Evolutionary conservation across 2,113 vertebrate species (phyloP), one percentile per base, ranked within the genome.

Genomic region (Serilophus lunatus): DNA sequence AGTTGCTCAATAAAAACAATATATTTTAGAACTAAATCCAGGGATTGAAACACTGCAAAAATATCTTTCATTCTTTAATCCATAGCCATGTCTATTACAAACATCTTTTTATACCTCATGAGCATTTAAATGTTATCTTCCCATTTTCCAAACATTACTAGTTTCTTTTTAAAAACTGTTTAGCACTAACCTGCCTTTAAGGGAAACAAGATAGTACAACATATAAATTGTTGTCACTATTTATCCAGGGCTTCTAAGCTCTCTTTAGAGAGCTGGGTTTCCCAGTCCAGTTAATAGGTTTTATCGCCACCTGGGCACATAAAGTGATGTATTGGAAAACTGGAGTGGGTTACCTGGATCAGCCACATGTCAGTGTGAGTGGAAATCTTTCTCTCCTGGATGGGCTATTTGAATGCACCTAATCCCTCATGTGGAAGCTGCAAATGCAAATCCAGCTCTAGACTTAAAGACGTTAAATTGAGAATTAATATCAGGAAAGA

Each of bases 361-460:
- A 42, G 31, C 38, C 44, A 33, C 14, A 1, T 13, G n/a, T 40
- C 44, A 57, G 6, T 45, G 11, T 19, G 29, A 28, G 12, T 36
- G 20, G 19, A 86, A 88, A 19, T 5, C 33, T 60, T 60, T 80
- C 19, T 3, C 35, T 88, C 31, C 47, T 82, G 54, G 23, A 80
- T 57, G 65, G 64, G 10, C 18, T 92, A 53, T 90, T 91, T 31
- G 69, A 94, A 40, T 86, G 74, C 29, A 66, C 9, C 20, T 80
- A 40, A 72, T 87, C 65, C 61, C 18, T 64, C 47, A 8, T 54
- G 83, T 64, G 50, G 90, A 92, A 96, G 40, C 40, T 77, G 17
- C 28, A 77, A 91, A 80, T 93, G 86, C 78, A 93, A 96, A 85
- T 93, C 86, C 76, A 77, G n/a, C 82, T 92, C 78, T 90, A 71